Percentiles rank a stretch among this genome's conserved stretches.
Conservation (phyloP, 1,140 invertebrate species). For the Propsilocerus akamusi region DNA sequence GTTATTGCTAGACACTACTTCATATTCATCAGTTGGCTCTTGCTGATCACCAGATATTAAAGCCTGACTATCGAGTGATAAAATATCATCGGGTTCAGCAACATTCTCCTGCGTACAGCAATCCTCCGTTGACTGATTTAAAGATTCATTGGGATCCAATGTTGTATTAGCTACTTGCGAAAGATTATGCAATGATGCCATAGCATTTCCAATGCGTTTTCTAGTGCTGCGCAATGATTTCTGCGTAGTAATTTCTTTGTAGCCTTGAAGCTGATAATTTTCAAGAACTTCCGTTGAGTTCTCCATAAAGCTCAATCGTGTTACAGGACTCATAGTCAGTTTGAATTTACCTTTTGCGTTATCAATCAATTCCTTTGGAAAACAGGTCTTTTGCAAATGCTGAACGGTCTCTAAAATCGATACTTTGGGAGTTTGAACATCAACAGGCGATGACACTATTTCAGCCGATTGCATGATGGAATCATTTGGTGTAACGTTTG, state of each 20-base stretch:
- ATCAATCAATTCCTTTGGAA: too few species aligned
- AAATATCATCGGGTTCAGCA: neutral
- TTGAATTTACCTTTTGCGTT: too few species aligned
- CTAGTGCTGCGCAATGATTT: neutral
- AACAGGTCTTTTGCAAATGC: neutral
- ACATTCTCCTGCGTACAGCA: neutral
- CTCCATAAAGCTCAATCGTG: neutral
- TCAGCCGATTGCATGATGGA: neutral
- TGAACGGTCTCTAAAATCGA: neutral
- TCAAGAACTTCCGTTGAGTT: neutral
- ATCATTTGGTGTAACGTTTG: neutral
- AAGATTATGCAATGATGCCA: neutral
- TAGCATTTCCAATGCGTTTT: neutral
- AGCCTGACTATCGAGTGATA: neutral
- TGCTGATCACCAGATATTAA: neutral
- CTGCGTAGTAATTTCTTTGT: too few species aligned
- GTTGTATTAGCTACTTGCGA: neutral
- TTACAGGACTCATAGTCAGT: neutral
- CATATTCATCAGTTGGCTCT: neutral
- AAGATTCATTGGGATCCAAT: neutral
- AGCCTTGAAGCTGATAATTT: neutral
- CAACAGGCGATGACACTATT: neutral
- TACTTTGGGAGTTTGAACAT: neutral
- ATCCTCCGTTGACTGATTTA: neutral
- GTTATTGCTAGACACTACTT: too few species aligned